Conservation (phyloP, 2,888 invertebrate species). For the Parnassius smintheus region DNA sequence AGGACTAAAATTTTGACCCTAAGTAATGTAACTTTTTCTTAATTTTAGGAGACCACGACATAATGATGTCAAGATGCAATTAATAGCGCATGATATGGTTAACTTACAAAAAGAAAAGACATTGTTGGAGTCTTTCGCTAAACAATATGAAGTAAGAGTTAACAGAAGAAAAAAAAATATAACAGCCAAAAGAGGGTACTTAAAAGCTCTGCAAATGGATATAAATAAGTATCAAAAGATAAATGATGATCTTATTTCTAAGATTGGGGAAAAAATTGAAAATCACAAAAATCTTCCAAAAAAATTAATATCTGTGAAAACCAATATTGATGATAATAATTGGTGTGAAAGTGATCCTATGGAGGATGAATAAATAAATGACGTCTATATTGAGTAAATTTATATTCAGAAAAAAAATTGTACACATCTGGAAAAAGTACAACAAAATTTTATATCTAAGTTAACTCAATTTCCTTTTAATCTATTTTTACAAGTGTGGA, state of each 20-base stretch:
- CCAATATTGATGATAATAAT: constrained; percentile 35
- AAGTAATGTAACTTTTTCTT: background rate
- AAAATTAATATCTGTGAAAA: constrained; percentile 15
- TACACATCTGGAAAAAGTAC: constrained; percentile 78
- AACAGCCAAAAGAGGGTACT: constrained; percentile 64
- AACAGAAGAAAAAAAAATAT: constrained; percentile 60
- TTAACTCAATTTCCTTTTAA: constrained; percentile 61
- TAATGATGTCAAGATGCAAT: constrained; percentile 60
- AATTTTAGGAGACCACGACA: constrained; percentile 66
- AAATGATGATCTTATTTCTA: constrained; percentile 59
- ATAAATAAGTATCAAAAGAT: constrained; percentile 70
- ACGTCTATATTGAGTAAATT: constrained; percentile 66
- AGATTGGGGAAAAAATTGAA: constrained; percentile 56
- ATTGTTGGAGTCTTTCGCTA: constrained; percentile 58
- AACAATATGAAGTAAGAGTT: constrained; percentile 65
- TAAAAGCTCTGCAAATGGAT: constrained; percentile 68
- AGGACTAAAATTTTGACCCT: no score
- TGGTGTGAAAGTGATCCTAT: constrained; percentile 57
- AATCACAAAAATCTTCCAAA: constrained; percentile 52
- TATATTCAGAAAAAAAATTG: constrained; percentile 77
- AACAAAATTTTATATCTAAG: constrained; percentile 66
- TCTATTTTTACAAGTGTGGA: constrained; percentile 63
- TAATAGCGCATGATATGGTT: constrained; percentile 61
- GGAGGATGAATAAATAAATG: constrained; percentile 52
- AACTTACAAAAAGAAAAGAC: constrained; percentile 64